These are phyloP conservation scores for Neocrepidodera transversa DNA, from an alignment of 2,888 invertebrate genomes.

Conservation along the genomic window DNA sequence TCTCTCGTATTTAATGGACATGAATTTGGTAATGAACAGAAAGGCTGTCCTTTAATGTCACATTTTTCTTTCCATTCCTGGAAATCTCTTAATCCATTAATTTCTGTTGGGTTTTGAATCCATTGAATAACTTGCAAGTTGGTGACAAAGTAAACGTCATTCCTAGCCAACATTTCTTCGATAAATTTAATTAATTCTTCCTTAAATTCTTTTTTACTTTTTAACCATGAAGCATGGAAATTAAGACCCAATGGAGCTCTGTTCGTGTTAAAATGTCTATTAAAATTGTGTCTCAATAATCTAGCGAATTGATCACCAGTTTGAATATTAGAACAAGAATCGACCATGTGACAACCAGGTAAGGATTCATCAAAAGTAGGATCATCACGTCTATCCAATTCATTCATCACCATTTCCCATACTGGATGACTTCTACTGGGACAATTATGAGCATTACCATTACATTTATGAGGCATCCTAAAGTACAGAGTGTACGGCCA, in stretches of 20 bases:
- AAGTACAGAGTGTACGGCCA: conserved; percentile 98
- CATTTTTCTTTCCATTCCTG: conserved; percentile 96
- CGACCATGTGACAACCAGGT: conserved; percentile 94
- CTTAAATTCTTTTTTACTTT: conserved; percentile 91
- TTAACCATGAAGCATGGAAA: conserved; percentile 95
- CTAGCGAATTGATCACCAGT: conserved; percentile 89
- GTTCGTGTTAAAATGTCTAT: conserved; percentile 91
- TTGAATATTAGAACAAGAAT: conserved; percentile 92
- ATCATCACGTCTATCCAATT: conserved; percentile 90
- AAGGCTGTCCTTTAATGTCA: conserved; percentile 92
- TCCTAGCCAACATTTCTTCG: conserved; percentile 87
- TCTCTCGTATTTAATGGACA: conserved; percentile 90
- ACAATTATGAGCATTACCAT: conserved; percentile 92
- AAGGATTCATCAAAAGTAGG: conserved; percentile 92
- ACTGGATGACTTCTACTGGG: conserved; percentile 90
- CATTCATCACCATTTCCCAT: conserved; percentile 98
- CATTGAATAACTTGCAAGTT: conserved; percentile 89
- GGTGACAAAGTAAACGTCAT: conserved; percentile 93
- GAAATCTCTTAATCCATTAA: conserved; percentile 87
- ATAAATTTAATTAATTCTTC: conserved; percentile 92
- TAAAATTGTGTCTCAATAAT: conserved; percentile 91
- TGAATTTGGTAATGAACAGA: conserved; percentile 90
- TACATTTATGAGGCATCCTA: conserved; percentile 95
- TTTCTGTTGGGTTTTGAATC: conserved; percentile 94
- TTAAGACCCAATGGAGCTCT: conserved; percentile 91